Base-by-base conservation (phyloP, 2,888 invertebrate genomes). In the Hartigia nigra region DNA sequence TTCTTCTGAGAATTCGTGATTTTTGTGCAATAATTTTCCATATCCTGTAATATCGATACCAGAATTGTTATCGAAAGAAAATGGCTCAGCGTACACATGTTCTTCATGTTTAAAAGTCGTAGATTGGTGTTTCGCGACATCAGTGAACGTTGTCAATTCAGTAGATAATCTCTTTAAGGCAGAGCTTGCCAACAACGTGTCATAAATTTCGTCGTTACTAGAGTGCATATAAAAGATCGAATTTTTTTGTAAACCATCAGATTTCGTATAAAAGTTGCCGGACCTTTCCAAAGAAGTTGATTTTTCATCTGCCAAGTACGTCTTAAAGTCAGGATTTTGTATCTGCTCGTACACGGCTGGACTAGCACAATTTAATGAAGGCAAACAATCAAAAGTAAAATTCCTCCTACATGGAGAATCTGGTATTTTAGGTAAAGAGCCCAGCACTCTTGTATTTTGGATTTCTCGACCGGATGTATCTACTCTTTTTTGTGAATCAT, bases 31-130 rank as follows among this genome's bases (percentile, higher is more conserved):
- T 2, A 79, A 32, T 69, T 82, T 80, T 31, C 85, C 77, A 79
- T 81, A 81, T 80, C 80, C 78, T 14, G 83, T 84, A 31, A 86
- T 82, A 78, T 86, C 85, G 12, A 81, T 84, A 5, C 86, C 85
- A 4, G 80, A 82, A 77, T 83, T 86, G 74, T 81, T 85, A 72
- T 84, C 83, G 70, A 83, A 85, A 3, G 83, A 74, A 74, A 92
- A 94, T 0, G 95, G 95, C 83, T 94, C 94, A 82, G 95, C 95
- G 86, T 95, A 95, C 36, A 95, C 94, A 84, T 94, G 95, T 83
- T 95, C 94, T 37, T 93, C 90, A 55, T 85, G 85, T 69, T 87
- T 89, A 4, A 81, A 70, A 12, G 76, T n/a, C 3, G 74, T 77
- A 31, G 70, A 74, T 32, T 74, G 75, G 12, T 80, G 78, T 78